A percentile compares a stretch with the other conserved stretches of the same genome.
These are phyloP conservation scores for Parotia lawesii DNA, from an alignment of 2,113 vertebrate genomes.

Conservation along the genomic window DNA sequence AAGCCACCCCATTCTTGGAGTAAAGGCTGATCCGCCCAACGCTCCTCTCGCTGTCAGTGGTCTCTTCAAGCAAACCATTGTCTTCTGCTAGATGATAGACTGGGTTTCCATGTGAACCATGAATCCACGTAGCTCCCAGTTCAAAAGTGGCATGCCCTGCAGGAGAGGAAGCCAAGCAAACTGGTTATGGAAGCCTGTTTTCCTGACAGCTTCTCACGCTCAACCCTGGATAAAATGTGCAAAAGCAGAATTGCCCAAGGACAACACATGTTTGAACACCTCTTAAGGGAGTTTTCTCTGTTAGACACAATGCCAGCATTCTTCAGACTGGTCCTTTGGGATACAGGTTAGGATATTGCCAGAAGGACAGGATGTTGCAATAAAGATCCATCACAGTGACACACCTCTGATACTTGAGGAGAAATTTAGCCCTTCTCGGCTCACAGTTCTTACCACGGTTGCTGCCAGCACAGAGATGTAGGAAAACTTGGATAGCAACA, in stretches of 20 bases:
- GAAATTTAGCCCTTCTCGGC: neutral
- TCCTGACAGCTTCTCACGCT: neutral
- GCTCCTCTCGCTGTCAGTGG: constrained; percentile 88
- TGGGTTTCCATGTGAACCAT: constrained; percentile 95
- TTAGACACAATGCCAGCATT: neutral
- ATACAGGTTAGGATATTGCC: neutral
- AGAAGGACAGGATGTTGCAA: neutral
- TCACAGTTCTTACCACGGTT: neutral
- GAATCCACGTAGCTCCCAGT: constrained; percentile 98
- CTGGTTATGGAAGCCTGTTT: neutral
- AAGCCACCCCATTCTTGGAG: constrained; percentile 94
- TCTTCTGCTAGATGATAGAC: constrained; percentile 99
- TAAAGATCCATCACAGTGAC: neutral
- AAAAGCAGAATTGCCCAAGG: neutral
- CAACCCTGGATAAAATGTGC: neutral
- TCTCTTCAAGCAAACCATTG: constrained; percentile 92
- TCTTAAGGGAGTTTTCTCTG: neutral
- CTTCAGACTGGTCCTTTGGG: neutral
- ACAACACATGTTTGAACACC: neutral
- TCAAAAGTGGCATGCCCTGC: constrained; percentile 92
- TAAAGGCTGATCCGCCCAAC: constrained; percentile 96
- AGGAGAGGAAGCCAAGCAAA: neutral
- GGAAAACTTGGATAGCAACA: neutral
- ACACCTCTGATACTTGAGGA: neutral
- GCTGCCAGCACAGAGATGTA: neutral